phyloP scores from a whole-genome alignment of 2,888 invertebrate genomes.

The Harpagoxenus sublaevis region DNA sequence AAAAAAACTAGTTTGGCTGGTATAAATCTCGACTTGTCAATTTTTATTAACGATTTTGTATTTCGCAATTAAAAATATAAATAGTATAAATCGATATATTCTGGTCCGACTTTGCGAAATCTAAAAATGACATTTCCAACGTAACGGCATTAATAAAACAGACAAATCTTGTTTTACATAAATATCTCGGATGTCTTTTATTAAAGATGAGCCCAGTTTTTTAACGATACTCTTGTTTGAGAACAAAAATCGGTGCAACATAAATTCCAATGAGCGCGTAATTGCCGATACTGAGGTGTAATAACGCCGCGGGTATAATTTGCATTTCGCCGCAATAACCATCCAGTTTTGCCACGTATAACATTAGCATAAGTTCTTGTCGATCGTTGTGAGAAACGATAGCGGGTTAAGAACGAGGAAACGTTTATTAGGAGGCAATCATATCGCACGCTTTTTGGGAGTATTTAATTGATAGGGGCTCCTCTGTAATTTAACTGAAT shows the following conservation, averaged over 20 bases:
- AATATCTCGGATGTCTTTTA: constrained; percentile 5
- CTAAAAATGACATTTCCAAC: neutral
- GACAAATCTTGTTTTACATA: neutral
- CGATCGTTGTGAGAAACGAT: constrained; percentile 54
- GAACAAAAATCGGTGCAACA: constrained; percentile 46
- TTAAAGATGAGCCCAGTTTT: neutral
- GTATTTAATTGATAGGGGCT: neutral
- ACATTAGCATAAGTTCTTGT: constrained; percentile 67
- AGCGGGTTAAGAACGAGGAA: constrained; percentile 18
- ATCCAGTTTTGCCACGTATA: constrained; percentile 46
- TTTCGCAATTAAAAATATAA: neutral
- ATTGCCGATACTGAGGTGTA: constrained; percentile 58
- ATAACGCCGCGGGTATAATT: constrained; percentile 66
- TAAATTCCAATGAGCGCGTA: constrained; percentile 68
- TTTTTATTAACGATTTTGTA: neutral
- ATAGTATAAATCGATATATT: neutral
- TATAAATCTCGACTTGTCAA: neutral
- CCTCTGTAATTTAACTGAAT: neutral
- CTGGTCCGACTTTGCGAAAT: neutral
- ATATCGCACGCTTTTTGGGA: constrained; percentile 20
- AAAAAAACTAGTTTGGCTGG: neutral
- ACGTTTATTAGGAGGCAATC: constrained; percentile 8
- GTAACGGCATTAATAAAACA: neutral
- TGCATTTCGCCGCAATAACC: constrained; percentile 66
- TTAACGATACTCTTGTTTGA: constrained; percentile 12